A percentile compares a stretch with the other conserved stretches of the same genome.
Conservation (phyloP, 1,140 invertebrate genomes). For the Lepidurus couesii region DNA sequence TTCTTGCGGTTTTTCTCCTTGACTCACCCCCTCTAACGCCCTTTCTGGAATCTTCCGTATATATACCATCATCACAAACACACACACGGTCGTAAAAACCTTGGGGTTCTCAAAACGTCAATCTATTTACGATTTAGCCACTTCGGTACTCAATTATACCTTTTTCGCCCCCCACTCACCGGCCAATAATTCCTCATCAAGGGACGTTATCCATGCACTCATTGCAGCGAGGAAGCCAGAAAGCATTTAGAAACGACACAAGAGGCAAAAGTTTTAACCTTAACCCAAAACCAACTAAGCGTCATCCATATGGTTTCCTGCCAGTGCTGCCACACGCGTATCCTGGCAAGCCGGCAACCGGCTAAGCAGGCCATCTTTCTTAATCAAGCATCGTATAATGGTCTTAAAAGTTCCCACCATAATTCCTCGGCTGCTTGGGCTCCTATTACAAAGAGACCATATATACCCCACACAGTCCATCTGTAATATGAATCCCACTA, state of each 20-base stretch:
- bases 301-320: too few relatives aligned
- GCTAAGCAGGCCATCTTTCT: not conserved
- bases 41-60: not conserved
- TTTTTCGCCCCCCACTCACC: not conserved
- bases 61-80: not conserved
- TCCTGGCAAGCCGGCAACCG: not conserved
- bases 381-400: not conserved
- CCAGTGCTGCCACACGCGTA: not conserved
- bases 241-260: not conserved
- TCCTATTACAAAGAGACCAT: not conserved
- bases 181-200: slow-evolving; percentile 6
- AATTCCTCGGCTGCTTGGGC: not conserved
- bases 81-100: not conserved
- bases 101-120: not conserved
- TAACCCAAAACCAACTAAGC: not conserved
- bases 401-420: not conserved
- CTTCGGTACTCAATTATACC: not conserved
- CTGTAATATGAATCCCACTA: slow-evolving; percentile 7
- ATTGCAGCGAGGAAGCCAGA: not conserved
- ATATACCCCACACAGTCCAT: not conserved
- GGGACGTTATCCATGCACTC: not conserved
- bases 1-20: not conserved
- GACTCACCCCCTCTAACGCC: not conserved
- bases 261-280: not conserved
- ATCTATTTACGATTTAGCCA: slow-evolving; percentile 4